These are phyloP conservation scores for Tangara arthus DNA, from an alignment of 2,797 vertebrate genomes.

Conservation along the genomic window DNA sequence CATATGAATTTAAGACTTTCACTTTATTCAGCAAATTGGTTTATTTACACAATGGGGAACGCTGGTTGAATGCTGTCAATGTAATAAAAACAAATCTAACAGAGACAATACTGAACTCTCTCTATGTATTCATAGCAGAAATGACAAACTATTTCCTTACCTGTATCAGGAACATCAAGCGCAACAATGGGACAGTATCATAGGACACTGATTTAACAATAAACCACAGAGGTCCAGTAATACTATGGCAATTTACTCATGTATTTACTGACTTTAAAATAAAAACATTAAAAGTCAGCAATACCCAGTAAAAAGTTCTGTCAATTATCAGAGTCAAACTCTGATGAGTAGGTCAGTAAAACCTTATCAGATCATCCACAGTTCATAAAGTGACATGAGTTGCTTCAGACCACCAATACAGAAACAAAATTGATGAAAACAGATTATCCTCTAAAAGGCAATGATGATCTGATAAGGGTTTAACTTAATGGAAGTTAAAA, in stretches of 20 bases:
- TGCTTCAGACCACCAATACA: conserved; percentile 62
- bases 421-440: conserved; percentile 66
- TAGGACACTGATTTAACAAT: conserved; percentile 77
- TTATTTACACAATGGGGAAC: conserved; percentile 85
- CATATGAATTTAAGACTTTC: conserved; percentile 86
- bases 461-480: conserved; percentile 78
- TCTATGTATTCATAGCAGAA: conserved; percentile 63
- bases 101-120: conserved; percentile 76
- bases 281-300: conserved; percentile 70
- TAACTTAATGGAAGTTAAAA: conserved; percentile 67
- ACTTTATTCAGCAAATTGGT: conserved; percentile 94
- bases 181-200: conserved; percentile 75
- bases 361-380: conserved; percentile 78
- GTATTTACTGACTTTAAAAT: conserved; percentile 73
- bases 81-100: conserved; percentile 78
- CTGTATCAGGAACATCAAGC: conserved; percentile 87
- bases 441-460: conserved; percentile 64
- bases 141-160: conserved; percentile 85
- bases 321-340: conserved; percentile 74
- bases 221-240: conserved; percentile 76
- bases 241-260: conserved; percentile 73
- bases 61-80: conserved; percentile 78
- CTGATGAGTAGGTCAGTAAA: conserved; percentile 72
- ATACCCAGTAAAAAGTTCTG: conserved; percentile 73
- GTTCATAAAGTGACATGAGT: conserved; percentile 58